These are phyloP conservation scores for Galeruca laticollis DNA, from an alignment of 2,888 invertebrate species.

Conservation along the genomic window DNA sequence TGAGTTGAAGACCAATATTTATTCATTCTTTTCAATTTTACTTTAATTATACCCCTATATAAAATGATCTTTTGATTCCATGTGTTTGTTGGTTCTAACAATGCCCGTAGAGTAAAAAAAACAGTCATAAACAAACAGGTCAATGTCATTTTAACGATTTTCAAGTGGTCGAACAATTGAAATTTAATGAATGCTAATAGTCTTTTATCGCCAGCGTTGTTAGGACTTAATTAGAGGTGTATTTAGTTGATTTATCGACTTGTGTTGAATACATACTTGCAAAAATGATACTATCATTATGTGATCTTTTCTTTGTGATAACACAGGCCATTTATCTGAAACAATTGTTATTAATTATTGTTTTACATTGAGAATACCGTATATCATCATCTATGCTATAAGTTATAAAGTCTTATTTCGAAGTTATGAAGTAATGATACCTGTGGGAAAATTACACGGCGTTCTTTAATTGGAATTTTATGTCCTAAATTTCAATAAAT, in stretches of 20 bases:
- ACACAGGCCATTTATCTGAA: background rate
- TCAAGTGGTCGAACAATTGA: conserved; percentile 29
- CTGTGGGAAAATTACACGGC: background rate
- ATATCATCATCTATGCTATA: background rate
- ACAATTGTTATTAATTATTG: conserved; percentile 6
- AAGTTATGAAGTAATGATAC: background rate
- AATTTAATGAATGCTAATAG: conserved; percentile 30
- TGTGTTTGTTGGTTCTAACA: background rate
- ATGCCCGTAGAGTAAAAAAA: background rate
- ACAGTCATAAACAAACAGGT: conserved; percentile 18
- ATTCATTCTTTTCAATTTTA: no score
- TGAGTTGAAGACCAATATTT: no score
- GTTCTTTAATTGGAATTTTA: background rate
- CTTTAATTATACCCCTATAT: background rate
- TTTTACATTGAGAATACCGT: background rate
- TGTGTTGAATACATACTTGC: conserved; percentile 4
- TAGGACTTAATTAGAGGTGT: conserved; percentile 11
- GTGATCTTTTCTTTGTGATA: background rate
- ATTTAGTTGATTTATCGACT: conserved; percentile 11
- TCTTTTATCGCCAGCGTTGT: conserved; percentile 19
- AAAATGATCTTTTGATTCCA: background rate
- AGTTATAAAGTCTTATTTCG: background rate
- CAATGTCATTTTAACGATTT: conserved; percentile 27
- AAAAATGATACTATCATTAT: conserved; percentile 17
- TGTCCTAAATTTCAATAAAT: no score